Percentiles rank a stretch among this genome's conserved stretches.
These are phyloP conservation scores for Pterocles orientalis DNA, from an alignment of 2,113 vertebrate genomes.

Conservation along the genomic window DNA sequence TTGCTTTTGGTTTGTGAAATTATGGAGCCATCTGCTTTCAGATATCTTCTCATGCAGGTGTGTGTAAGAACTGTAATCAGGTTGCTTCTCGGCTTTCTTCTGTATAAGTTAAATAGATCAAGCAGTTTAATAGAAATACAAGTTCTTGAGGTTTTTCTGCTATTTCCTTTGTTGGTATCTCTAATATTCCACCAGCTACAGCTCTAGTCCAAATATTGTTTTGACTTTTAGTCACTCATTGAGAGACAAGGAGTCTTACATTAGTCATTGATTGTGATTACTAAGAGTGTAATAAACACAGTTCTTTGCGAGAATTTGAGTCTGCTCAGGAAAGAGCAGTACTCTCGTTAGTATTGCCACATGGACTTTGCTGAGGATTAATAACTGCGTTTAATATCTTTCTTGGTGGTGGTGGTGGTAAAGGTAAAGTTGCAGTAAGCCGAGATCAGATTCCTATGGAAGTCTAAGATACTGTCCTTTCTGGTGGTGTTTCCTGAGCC, in stretches of 20 bases:
- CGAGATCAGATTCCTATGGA: not conserved
- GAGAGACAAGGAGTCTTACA: not conserved
- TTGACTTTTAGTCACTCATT: not conserved
- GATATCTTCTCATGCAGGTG: not conserved
- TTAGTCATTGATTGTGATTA: not conserved
- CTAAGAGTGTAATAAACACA: not conserved
- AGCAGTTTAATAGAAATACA: not conserved
- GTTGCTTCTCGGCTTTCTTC: not conserved
- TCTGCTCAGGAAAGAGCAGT: not conserved
- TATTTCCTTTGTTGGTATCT: not conserved
- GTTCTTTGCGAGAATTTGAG: not conserved
- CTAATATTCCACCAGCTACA: not conserved
- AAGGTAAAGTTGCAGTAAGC: not conserved
- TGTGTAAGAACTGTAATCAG: not conserved
- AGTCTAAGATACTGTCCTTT: not conserved
- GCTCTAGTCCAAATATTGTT: not conserved
- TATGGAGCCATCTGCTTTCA: not conserved
- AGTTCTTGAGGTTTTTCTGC: not conserved
- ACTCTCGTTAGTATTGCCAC: not conserved
- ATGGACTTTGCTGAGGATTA: not conserved
- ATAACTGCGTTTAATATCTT: not conserved
- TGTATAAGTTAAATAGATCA: not conserved
- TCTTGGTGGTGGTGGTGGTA: fast-evolving
- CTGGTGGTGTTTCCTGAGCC: not conserved
- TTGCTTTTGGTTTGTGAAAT: not conserved